Percentiles rank a stretch among this genome's conserved stretches.
These are phyloP conservation scores for Nannoperca obscura DNA, from an alignment of 2,797 vertebrate species.

Conservation along the genomic window DNA sequence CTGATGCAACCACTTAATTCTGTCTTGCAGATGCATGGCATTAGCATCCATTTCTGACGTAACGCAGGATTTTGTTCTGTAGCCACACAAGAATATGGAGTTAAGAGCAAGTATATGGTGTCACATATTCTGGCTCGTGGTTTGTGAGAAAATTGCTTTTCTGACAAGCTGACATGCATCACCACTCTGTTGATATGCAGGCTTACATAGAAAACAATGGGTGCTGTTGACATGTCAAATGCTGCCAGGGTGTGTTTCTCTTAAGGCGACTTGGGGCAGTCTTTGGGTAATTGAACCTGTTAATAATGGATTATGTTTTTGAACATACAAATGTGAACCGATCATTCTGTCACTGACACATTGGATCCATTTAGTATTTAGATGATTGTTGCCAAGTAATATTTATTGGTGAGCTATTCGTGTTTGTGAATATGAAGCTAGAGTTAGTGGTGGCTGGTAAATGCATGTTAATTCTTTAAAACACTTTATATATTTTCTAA, in stretches of 20 bases:
- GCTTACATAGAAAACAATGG: not conserved
- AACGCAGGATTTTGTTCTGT: too few relatives aligned
- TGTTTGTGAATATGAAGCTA: not conserved
- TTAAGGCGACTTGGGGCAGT: not conserved
- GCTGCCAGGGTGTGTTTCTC: not conserved
- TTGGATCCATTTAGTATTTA: not conserved
- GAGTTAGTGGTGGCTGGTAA: not conserved
- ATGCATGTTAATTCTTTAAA: not conserved
- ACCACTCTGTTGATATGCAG: not conserved
- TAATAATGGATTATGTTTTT: not conserved
- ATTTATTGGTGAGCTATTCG: not conserved
- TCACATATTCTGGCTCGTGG: not conserved
- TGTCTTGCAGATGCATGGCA: not conserved
- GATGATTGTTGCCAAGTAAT: not conserved
- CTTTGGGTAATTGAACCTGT: not conserved
- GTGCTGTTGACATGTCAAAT: not conserved
- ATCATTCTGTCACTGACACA: too few relatives aligned
- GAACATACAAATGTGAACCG: not conserved
- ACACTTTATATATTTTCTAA: not conserved
- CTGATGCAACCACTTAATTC: not conserved
- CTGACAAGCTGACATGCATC: not conserved
- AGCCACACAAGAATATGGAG: not conserved
- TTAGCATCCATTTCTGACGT: not conserved
- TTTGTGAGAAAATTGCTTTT: not conserved
- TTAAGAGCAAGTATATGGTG: not conserved